A percentile compares a stretch with the other conserved stretches of the same genome.
Conservation (phyloP, 2,797 vertebrate genomes). For the Muraenolepis orangiensis region DNA sequence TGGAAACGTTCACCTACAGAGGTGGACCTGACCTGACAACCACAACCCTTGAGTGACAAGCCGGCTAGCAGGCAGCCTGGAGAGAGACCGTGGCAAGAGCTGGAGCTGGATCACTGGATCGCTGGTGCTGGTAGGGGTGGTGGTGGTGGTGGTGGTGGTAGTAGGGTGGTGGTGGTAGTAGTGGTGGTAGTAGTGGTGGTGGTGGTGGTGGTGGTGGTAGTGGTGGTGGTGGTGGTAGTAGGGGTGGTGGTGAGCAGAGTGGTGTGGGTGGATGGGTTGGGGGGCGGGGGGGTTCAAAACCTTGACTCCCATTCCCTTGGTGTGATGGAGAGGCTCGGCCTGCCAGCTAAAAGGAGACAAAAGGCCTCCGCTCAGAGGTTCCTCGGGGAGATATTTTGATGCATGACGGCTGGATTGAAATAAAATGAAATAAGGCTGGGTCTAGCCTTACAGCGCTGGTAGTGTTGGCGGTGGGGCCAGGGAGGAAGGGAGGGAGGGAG, state of each 20-base stretch:
- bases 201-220: slow-evolving; percentile 55
- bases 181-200: slow-evolving; percentile 54
- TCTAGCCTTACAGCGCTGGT: slow-evolving; percentile 38
- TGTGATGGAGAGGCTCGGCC: slow-evolving; percentile 75
- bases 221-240: slow-evolving; percentile 47
- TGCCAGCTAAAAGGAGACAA: slow-evolving; percentile 66
- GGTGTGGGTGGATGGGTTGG: slow-evolving; percentile 61
- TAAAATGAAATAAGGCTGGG: slow-evolving; percentile 57
- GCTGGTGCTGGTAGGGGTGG: slow-evolving; percentile 51
- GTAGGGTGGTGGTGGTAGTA: slow-evolving; percentile 47
- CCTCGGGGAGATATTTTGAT: slow-evolving; percentile 73
- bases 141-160: slow-evolving; percentile 60
- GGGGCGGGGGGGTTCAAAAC: slow-evolving; percentile 64
- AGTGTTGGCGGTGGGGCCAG: neutral
- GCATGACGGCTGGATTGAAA: slow-evolving; percentile 72
- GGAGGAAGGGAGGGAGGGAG: slow-evolving; percentile 57
- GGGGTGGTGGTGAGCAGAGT: no score
- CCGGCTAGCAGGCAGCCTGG: slow-evolving; percentile 56
- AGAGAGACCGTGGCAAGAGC: slow-evolving; percentile 57
- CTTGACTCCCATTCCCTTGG: slow-evolving; percentile 70
- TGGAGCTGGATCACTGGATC: slow-evolving; percentile 17
- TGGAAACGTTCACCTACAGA: slow-evolving; percentile 59
- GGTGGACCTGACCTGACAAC: slow-evolving; percentile 66
- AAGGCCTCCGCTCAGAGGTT: slow-evolving; percentile 58
- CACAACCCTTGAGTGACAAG: slow-evolving; percentile 66